phyloP scores from a whole-genome alignment of 2,797 vertebrate genomes.

The Malurus splendens region DNA sequence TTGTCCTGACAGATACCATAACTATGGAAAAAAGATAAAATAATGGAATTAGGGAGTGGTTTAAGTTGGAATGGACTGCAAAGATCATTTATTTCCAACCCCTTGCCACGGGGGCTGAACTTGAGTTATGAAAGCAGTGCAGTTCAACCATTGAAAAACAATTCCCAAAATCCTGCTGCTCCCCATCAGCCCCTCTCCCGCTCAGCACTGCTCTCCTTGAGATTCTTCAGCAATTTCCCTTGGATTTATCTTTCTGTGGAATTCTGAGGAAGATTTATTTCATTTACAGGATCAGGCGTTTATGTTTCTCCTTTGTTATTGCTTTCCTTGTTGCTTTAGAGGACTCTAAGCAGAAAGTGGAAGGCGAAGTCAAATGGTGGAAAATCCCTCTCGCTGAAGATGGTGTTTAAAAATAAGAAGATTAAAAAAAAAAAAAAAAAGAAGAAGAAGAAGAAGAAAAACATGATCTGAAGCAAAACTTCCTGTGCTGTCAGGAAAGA shows the following conservation, averaged over 20 bases:
- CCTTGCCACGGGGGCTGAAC: not conserved
- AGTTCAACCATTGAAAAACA: not conserved
- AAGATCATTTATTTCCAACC: not conserved
- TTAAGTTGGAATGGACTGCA: not conserved
- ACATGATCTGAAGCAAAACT: not conserved
- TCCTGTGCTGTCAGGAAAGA: not conserved
- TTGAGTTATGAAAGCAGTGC: fast-evolving
- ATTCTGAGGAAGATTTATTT: not conserved
- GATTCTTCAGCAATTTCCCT: fast-evolving
- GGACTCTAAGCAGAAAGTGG: not conserved
- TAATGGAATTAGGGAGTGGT: not conserved
- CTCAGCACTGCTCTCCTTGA: fast-evolving
- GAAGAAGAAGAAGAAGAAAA: not conserved
- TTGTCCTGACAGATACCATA: not conserved
- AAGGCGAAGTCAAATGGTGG: not conserved
- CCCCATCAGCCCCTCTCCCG: not conserved
- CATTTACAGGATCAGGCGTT: too few species aligned
- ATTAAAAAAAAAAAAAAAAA: not conserved
- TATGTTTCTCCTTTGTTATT: not conserved
- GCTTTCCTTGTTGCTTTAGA: not conserved
- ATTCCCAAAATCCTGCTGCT: not conserved
- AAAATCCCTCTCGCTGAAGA: conserved; percentile 10
- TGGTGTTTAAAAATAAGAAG: not conserved
- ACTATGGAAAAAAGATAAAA: not conserved
- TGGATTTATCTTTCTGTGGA: not conserved